Evolutionary conservation across 2,113 vertebrate genomes (phyloP).

Genomic region (Archocentrus centrarchus): DNA sequence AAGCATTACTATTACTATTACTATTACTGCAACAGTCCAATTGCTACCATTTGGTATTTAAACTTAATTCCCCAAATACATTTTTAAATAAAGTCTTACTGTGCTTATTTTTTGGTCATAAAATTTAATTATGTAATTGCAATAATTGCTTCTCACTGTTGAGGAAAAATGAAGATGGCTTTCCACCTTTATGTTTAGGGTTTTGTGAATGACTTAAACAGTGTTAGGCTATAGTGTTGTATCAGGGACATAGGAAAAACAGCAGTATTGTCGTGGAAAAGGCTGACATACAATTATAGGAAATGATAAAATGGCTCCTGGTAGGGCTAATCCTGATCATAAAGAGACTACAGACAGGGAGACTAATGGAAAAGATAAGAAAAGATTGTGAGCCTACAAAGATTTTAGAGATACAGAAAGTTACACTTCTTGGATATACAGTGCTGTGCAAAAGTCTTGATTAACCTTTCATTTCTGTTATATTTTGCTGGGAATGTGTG

Average conservation of each 20-base stretch:
- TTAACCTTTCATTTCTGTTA: background rate
- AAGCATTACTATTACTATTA: background rate
- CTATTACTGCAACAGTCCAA: background rate
- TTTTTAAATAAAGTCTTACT: background rate
- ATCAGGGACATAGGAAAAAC: background rate
- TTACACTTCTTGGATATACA: background rate
- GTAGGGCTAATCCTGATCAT: background rate
- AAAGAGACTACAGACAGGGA: background rate
- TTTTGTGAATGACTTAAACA: background rate
- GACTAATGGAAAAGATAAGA: constrained; percentile 1
- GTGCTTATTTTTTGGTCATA: background rate
- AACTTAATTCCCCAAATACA: background rate
- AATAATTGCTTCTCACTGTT: background rate
- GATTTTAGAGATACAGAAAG: background rate
- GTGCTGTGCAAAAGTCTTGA: background rate
- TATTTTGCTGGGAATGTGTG: background rate
- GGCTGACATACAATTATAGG: background rate
- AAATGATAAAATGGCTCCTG: background rate
- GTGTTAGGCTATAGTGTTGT: background rate
- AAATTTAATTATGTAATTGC: background rate
- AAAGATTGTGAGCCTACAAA: background rate
- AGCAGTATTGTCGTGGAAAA: background rate
- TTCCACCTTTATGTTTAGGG: background rate
- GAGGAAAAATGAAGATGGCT: background rate
- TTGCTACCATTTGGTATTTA: background rate